Evolutionary conservation across 2,888 invertebrate genomes (phyloP).

Genomic region (Leptopterna dolabrata): DNA sequence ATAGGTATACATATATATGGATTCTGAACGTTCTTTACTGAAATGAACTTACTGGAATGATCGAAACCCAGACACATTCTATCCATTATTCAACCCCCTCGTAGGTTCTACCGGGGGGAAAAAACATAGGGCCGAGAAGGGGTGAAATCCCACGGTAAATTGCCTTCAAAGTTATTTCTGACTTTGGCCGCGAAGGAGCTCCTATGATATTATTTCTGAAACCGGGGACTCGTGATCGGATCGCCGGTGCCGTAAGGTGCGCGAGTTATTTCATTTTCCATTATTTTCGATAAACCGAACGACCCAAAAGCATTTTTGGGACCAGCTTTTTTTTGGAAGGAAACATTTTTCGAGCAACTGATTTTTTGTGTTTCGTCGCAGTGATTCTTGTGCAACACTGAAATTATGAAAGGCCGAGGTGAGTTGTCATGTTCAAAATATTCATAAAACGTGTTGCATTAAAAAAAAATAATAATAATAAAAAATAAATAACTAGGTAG

Average conservation of each 20-base stretch:
- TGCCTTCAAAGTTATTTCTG: constrained; percentile 40
- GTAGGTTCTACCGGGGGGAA: neutral
- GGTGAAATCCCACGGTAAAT: constrained; percentile 35
- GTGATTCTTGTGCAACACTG: neutral
- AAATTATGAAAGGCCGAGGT: constrained; percentile 30
- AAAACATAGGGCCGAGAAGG: neutral
- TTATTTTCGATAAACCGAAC: too few relatives aligned
- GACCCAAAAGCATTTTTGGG: too few relatives aligned
- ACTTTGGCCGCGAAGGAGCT: constrained; percentile 25
- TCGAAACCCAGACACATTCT: too few relatives aligned
- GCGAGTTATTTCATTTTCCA: neutral
- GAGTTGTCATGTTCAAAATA: neutral
- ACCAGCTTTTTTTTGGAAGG: too few relatives aligned
- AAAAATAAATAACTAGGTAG: too few relatives aligned
- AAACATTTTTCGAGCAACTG: neutral
- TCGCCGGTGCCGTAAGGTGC: constrained; percentile 22
- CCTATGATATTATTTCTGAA: constrained; percentile 42
- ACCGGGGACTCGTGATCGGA: constrained; percentile 10
- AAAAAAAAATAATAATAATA: too few relatives aligned
- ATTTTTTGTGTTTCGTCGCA: neutral
- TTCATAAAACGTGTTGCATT: too few relatives aligned
- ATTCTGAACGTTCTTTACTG: too few relatives aligned
- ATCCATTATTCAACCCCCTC: too few relatives aligned
- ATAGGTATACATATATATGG: too few relatives aligned
- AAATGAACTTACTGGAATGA: too few relatives aligned